Base-by-base conservation (phyloP, 2,888 invertebrate species). In the Nomada ruficornis region DNA sequence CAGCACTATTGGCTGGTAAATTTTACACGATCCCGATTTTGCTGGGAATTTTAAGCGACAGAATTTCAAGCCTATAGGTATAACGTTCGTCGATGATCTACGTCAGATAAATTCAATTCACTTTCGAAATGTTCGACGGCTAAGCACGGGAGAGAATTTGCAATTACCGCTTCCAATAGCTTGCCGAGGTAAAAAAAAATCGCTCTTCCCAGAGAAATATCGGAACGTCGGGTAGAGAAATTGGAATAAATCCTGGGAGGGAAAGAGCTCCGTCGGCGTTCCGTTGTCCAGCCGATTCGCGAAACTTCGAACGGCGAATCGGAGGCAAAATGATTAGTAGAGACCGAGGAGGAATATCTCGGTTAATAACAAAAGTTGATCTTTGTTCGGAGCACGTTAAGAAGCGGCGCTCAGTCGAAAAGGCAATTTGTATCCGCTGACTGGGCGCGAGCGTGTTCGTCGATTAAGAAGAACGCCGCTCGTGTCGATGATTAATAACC, bases 401-500 rank as follows among this genome's bases (percentile, higher is more conserved):
- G 83, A 82, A 74, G 70, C 57, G 59, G 23, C 18, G 52, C 70
- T 20, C 44, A 63, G 69, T 69, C 73, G 65, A 74, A 83, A 77
- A 83, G 76, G 72, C 74, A 78, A 82, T 82, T 82, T 74, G 82
- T 83, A 78, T 75, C 72, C 82, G 81, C 74, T 83, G 82, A 84
- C 77, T 78, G 86, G 86, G 83, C 86, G 82, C 87, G 86, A 73
- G 73, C 86, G 85, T 82, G 86, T 85, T 80, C 85, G 70, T 88
- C 88, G 90, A 87, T 90, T 89, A 91, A 90, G 89, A 88, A 88
- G 89, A 89, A 89, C 89, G 88, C 84, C 86, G 86, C 85, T 89
- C 86, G 87, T 83, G 86, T 89, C 89, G 91, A 90, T 91, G 91
- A 92, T 91, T 90, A 92, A 91, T 91, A 91, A 91, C 88, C 89